Evolutionary conservation across 2,797 vertebrate species (phyloP).

Genomic region (Danio kyathit): DNA sequence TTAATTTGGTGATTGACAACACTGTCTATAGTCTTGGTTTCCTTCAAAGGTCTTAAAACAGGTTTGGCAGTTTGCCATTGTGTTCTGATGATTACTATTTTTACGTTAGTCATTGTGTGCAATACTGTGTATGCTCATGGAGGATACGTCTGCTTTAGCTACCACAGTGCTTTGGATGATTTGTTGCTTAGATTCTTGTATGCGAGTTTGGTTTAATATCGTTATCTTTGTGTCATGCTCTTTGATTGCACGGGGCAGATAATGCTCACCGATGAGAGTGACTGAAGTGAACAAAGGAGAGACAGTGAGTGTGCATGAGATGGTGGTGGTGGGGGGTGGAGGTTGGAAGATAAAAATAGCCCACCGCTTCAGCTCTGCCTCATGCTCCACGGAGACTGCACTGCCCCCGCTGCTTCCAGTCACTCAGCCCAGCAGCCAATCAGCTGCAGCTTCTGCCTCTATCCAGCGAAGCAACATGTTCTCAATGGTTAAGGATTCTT

Average conservation of each 20-base stretch:
- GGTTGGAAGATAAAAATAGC: conserved; percentile 78
- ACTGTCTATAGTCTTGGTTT: not conserved
- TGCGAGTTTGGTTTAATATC: conserved; percentile 4
- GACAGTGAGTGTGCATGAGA: conserved; percentile 48
- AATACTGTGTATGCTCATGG: not conserved
- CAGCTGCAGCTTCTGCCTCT: conserved; percentile 39
- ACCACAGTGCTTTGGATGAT: not conserved
- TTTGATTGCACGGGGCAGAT: conserved; percentile 62
- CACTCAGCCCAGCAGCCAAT: conserved; percentile 56
- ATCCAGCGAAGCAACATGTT: conserved; percentile 61
- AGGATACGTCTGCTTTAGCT: not conserved
- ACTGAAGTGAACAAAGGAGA: conserved; percentile 70
- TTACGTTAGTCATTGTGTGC: not conserved
- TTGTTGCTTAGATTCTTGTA: not conserved
- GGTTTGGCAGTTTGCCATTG: not conserved
- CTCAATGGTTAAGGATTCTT: conserved; percentile 57
- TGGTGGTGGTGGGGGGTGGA: conserved; percentile 69
- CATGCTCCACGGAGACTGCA: conserved; percentile 63
- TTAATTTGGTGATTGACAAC: not conserved
- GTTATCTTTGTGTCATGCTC: conserved; percentile 34
- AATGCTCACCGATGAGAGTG: conserved; percentile 66
- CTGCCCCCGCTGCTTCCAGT: conserved; percentile 61
- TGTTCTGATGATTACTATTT: not conserved
- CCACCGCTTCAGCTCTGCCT: conserved; percentile 72
- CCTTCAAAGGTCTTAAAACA: not conserved